A percentile compares a stretch with the other conserved stretches of the same genome.
These are phyloP conservation scores for Oxycera nigricornis DNA, from an alignment of 2,888 invertebrate genomes.

Conservation along the genomic window DNA sequence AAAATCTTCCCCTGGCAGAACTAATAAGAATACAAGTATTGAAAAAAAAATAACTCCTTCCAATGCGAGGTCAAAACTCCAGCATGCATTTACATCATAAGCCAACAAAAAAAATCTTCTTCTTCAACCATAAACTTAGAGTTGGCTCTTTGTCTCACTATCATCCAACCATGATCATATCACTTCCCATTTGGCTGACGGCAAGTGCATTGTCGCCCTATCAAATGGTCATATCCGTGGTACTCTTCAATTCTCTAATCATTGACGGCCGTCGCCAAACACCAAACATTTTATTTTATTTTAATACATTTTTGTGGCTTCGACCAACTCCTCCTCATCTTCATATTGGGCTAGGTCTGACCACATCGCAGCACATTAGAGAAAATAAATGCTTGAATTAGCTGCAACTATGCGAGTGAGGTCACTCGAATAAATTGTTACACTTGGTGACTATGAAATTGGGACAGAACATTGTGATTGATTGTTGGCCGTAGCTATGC, in stretches of 20 bases:
- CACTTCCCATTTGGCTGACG: not conserved
- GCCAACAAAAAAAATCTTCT: too few relatives aligned
- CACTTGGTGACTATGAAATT: not conserved
- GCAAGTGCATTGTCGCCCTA: slow-evolving; percentile 16
- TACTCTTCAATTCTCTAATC: not conserved
- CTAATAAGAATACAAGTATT: too few relatives aligned
- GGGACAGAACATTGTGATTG: too few relatives aligned
- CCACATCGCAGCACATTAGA: not conserved
- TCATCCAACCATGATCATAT: too few relatives aligned
- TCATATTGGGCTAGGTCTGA: not conserved
- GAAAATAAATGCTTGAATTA: not conserved
- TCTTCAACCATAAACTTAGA: too few relatives aligned
- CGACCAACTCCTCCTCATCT: not conserved
- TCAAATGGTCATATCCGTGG: not conserved
- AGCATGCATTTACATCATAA: too few relatives aligned
- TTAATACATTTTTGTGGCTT: not conserved
- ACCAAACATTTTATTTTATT: not conserved
- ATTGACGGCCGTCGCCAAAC: not conserved
- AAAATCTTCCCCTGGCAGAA: too few relatives aligned
- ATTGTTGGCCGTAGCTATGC: too few relatives aligned
- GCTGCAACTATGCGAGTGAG: not conserved
- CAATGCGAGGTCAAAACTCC: too few relatives aligned
- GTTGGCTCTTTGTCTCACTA: too few relatives aligned
- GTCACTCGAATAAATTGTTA: not conserved
- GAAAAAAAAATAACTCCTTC: too few relatives aligned